Evolutionary conservation across 2,113 vertebrate species (phyloP).

Genomic region (Puntigrus tetrazona): DNA sequence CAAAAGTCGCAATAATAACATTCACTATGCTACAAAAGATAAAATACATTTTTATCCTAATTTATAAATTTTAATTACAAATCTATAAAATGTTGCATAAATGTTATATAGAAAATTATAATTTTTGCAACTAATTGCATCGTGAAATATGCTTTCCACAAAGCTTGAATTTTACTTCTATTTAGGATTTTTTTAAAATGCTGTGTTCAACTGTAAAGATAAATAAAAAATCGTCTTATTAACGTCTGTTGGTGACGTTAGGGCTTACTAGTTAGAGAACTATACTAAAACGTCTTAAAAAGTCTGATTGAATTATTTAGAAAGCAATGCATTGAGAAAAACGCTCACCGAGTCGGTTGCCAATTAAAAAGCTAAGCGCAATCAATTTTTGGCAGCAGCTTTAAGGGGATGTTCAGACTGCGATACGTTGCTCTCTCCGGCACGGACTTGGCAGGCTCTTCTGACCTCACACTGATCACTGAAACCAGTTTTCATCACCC

Average conservation of each 20-base stretch:
- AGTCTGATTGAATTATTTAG: too few relatives aligned
- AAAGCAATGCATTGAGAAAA: background rate
- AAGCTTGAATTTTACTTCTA: background rate
- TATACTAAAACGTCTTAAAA: too few relatives aligned
- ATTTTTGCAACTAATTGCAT: too few relatives aligned
- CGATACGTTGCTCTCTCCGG: background rate
- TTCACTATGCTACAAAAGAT: too few relatives aligned
- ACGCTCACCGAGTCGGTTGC: constrained; percentile 4
- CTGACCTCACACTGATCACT: constrained; percentile 65
- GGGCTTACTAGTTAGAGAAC: too few relatives aligned
- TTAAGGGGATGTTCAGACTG: background rate
- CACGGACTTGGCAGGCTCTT: constrained; percentile 63
- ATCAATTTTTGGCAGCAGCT: constrained; percentile 37
- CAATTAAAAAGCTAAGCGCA: constrained; percentile 57
- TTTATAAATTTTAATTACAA: too few relatives aligned
- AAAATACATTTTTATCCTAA: too few relatives aligned
- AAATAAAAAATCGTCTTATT: too few relatives aligned
- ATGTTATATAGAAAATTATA: too few relatives aligned
- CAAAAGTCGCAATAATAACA: too few relatives aligned
- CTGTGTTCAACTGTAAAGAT: background rate
- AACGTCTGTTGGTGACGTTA: background rate
- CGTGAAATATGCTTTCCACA: too few relatives aligned
- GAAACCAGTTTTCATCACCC: constrained; percentile 74
- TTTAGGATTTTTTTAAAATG: background rate
- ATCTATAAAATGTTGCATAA: too few relatives aligned